A percentile compares a stretch with the other conserved stretches of the same genome.
phyloP scores from a whole-genome alignment of 2,888 invertebrate genomes.

The Macropis europaea region DNA sequence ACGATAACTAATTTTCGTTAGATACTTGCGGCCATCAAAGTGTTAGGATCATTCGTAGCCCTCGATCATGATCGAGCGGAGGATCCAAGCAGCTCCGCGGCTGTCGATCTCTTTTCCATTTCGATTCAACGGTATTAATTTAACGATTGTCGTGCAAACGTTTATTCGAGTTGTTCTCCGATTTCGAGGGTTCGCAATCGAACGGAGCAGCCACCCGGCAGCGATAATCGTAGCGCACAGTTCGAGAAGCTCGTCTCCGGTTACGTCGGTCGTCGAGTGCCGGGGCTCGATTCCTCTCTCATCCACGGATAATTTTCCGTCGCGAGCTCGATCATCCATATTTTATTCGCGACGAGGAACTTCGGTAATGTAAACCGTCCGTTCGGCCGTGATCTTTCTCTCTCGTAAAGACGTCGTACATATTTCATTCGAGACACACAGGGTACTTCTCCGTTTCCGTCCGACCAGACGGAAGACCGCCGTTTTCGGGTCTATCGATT shows the following conservation, averaged over 20 bases:
- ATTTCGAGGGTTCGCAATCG: background rate
- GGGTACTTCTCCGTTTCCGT: background rate
- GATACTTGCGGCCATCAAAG: no score
- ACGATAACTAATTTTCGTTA: no score
- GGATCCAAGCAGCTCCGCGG: no score
- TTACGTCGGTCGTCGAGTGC: constrained; percentile 1
- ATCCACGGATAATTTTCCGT: constrained; percentile 17
- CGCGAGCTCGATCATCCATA: constrained; percentile 19
- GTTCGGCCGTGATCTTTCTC: background rate
- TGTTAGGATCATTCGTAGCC: no score
- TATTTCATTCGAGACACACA: background rate
- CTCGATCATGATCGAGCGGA: no score
- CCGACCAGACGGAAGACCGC: background rate
- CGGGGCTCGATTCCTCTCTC: constrained; percentile 23
- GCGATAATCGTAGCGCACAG: constrained; percentile 20
- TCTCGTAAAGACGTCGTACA: background rate
- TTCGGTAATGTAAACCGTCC: background rate
- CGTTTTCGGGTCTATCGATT: background rate
- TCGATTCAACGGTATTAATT: background rate
- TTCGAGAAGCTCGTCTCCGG: constrained; percentile 24
- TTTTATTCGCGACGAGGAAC: background rate
- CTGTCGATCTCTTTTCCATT: no score
- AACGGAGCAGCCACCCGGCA: background rate
- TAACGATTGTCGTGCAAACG: background rate
- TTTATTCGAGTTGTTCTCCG: background rate